phyloP scores from a whole-genome alignment of 1,140 invertebrate genomes.

The Centruroides vittatus region DNA sequence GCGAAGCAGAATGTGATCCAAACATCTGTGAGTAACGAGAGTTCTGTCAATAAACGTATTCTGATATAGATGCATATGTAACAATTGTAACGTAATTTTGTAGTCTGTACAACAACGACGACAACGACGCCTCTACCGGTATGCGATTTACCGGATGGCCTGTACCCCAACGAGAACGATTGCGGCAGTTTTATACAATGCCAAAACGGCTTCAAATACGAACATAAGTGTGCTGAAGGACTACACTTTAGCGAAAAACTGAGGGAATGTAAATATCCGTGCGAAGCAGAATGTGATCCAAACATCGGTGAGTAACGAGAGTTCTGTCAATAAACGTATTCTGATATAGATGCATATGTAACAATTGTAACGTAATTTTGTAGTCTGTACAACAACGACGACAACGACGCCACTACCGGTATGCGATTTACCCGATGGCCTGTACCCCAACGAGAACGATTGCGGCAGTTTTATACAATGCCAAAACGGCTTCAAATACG shows the following conservation, averaged over 20 bases:
- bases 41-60: no score
- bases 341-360: no score
- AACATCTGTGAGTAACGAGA: no score
- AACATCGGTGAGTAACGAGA: no score
- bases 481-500: not conserved
- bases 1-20: not conserved
- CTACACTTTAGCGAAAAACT: conserved; percentile 37
- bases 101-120: not conserved
- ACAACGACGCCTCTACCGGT: not conserved
- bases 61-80: no score
- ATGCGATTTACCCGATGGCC: not conserved
- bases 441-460: not conserved
- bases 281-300: not conserved
- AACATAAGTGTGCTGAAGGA: conserved; percentile 30
- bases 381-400: not conserved
- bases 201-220: not conserved
- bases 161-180: not conserved
- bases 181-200: not conserved
- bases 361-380: no score
- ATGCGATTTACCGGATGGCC: not conserved
- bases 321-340: no score
- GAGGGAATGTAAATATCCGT: conserved; percentile 36
- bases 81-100: no score
- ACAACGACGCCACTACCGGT: not conserved
- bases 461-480: not conserved